Conservation (phyloP, 2,888 invertebrate species). For the Galeruca laticollis region DNA sequence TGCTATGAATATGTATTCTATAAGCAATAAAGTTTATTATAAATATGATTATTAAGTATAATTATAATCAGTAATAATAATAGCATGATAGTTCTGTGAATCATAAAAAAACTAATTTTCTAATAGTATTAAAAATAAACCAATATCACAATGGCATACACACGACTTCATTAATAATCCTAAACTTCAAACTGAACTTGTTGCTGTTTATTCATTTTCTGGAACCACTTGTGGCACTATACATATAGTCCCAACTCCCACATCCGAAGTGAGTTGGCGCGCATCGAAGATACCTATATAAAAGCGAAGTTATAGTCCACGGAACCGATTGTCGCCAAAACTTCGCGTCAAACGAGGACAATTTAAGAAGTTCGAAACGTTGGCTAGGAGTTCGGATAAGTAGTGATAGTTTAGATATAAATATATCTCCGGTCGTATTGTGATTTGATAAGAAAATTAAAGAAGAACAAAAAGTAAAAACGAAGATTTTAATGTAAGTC, state of each 20-base stretch:
- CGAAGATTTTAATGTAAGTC: background rate
- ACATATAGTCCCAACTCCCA: slow-evolving; percentile 17
- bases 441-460: background rate
- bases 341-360: slow-evolving; percentile 13
- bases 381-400: background rate
- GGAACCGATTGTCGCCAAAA: slow-evolving; percentile 20
- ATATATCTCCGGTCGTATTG: background rate
- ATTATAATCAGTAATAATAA: too few relatives aligned
- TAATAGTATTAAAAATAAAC: too few relatives aligned
- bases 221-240: slow-evolving; percentile 26
- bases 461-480: background rate
- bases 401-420: background rate
- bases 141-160: too few relatives aligned
- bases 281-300: slow-evolving; percentile 17
- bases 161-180: too few relatives aligned
- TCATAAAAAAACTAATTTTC: too few relatives aligned
- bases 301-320: background rate
- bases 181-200: slow-evolving; percentile 8
- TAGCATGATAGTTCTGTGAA: too few relatives aligned
- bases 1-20: too few relatives aligned
- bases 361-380: slow-evolving; percentile 13
- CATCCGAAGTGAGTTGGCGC: slow-evolving; percentile 15
- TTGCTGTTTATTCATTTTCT: slow-evolving; percentile 18
- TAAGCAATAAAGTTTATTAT: too few relatives aligned
- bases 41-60: too few relatives aligned